phyloP scores from a whole-genome alignment of 2,797 vertebrate genomes.

The Sebastes aleutianus region DNA sequence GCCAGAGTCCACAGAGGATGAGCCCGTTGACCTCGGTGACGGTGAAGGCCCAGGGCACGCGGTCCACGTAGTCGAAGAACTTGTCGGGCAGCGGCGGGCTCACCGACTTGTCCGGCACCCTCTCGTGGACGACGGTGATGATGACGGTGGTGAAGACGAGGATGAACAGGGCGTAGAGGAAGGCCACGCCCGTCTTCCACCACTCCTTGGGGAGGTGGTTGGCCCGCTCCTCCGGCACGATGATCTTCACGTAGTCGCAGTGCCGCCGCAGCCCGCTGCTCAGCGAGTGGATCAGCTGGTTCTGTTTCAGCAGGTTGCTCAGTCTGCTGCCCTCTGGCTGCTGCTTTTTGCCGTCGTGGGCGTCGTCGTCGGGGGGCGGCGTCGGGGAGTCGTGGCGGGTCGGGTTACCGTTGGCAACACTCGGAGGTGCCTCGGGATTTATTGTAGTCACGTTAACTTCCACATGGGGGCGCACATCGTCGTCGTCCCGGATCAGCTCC shows the following conservation, averaged over 20 bases:
- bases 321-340: constrained; percentile 54
- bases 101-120: constrained; percentile 92
- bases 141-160: constrained; percentile 92
- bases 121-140: constrained; percentile 94
- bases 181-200: constrained; percentile 96
- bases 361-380: not conserved
- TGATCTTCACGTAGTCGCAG: constrained; percentile 89
- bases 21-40: constrained; percentile 95
- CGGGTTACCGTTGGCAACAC: constrained; percentile 41
- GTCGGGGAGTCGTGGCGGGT: not conserved
- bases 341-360: not conserved
- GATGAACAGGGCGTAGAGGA: constrained; percentile 89
- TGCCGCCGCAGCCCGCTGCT: constrained; percentile 82
- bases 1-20: constrained; percentile 88
- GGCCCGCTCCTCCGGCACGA: constrained; percentile 79
- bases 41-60: constrained; percentile 93
- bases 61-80: constrained; percentile 95
- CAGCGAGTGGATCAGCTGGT: constrained; percentile 76
- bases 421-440: not conserved
- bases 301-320: constrained; percentile 69
- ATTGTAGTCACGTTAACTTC: constrained; percentile 33
- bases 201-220: constrained; percentile 89
- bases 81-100: constrained; percentile 96
- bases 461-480: not conserved
- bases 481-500: constrained; percentile 43